Base-by-base conservation (phyloP, 2,888 invertebrate genomes). In the Caenorhabditis panamensis region DNA sequence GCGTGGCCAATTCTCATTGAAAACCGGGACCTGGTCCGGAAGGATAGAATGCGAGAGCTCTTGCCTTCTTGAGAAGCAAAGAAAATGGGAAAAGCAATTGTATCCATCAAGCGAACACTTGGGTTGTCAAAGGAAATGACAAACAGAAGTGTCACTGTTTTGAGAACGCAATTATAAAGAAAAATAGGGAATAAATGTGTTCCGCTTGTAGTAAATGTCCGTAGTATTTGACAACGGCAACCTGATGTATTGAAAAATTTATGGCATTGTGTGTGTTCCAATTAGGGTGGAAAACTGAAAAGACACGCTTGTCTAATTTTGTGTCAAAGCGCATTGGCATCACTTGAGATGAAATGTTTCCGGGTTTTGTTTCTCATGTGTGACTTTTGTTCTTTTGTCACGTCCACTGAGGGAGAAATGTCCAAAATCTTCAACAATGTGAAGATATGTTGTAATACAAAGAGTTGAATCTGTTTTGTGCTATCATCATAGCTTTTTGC, bases 61-160 rank as follows among this genome's bases (percentile, higher is more conserved):
- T 41, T 13, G 47, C 47, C 18, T 47, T 9, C 47, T 47, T 18
- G 18, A 18, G n/a, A 47, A 41, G 13, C 8, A 13, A 13, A 31
- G 31, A 31, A 31, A 13, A 41, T 11, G n/a, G 41, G 13, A 18
- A 56, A 31, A 24, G 36, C 56, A 56, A 56, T 56, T 56, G 56
- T 36, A 56, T 56, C 18, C 56, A 24, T 56, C 56, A 56, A 56
- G 56, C 31, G 11, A 28, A 18, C 31, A 47, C 47, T 47, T 47
- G 47, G 47, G 11, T 41, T 11, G 13, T 6, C 18, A 18, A 20
- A 3, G 47, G 68, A 47, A 71, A 72, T 62, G 6, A 37, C 54
- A 36, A 24, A 20, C 9, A 54, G 11, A 71, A 44, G 63, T 63
- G 72, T 72, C 72, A 72, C 56, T 72, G 56, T 62, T 71, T 56